phyloP scores from a whole-genome alignment of 2,797 vertebrate genomes.

The Onychomys leucogaster region DNA sequence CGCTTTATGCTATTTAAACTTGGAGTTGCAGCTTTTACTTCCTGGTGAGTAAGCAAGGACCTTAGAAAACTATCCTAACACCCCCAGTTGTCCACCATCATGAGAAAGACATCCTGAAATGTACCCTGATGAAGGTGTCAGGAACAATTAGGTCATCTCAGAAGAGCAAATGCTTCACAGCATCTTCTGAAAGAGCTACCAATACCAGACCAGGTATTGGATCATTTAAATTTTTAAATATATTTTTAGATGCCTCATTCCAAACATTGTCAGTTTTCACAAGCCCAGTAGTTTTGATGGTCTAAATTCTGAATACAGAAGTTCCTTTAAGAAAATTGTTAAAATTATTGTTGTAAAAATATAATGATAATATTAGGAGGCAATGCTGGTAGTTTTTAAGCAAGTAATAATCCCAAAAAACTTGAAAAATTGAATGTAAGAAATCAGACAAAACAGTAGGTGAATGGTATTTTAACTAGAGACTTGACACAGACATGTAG shows the following conservation, averaged over 20 bases:
- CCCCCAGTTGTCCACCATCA: constrained; percentile 8
- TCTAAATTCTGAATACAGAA: constrained; percentile 27
- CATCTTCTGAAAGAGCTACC: constrained; percentile 7
- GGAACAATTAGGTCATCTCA: constrained; percentile 41
- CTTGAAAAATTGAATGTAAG: not conserved
- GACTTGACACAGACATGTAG: not conserved
- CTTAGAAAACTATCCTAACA: not conserved
- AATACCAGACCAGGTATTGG: constrained; percentile 40
- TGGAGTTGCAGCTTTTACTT: constrained; percentile 60
- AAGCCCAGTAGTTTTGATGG: not conserved
- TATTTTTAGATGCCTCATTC: not conserved
- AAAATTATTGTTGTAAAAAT: constrained; percentile 6
- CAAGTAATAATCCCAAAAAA: not conserved
- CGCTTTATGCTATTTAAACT: constrained; percentile 42
- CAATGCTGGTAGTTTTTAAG: constrained; percentile 13
- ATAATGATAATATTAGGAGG: not conserved
- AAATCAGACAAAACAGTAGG: not conserved
- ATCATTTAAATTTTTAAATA: not conserved
- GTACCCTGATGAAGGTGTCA: constrained; percentile 17
- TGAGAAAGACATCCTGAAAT: constrained; percentile 60
- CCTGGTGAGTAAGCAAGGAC: constrained; percentile 28
- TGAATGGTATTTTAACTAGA: not conserved
- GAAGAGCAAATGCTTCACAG: constrained; percentile 25
- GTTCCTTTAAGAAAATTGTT: not conserved
- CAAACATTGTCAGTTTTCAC: constrained; percentile 1